Evolutionary conservation across 2,888 invertebrate genomes (phyloP), one percentile per base, ranked within the genome.

Genomic region (Macropis europaea): DNA sequence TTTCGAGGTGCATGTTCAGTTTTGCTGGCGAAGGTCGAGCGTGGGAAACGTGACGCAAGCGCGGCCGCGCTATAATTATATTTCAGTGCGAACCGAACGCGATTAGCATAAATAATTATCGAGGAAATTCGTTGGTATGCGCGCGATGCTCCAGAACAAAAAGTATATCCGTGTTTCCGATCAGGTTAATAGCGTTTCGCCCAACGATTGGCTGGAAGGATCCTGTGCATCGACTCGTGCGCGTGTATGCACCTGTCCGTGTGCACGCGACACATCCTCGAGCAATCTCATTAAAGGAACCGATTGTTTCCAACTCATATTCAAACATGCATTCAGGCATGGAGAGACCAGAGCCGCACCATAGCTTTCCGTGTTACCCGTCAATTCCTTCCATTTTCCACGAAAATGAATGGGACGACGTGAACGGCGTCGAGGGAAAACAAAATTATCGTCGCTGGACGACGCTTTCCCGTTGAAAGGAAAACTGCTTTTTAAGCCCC

Each of bases 251-350:
- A n/a, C n/a, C n/a, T n/a, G n/a, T n/a, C 11, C 22, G 48, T 42
- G 53, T 40, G 50, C 38, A 22, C 47, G 54, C 47, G 22, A 61
- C 34, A 60, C 64, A 38, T 19, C 15, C 30, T 28, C 26, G 62
- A 26, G 5, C 79, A 61, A 78, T 78, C 79, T 78, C 76, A 70
- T 78, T 79, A 78, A 64, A 62, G 77, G 63, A 63, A 47, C 47
- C 76, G 57, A 78, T 79, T 76, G 79, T 79, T 79, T 47, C 57
- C 63, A 34, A 50, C 60, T 66, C 38, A 43, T 61, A 59, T 69
- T 76, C 68, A 79, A 47, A 57, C 59, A 66, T 34, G 24, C 62
- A 57, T 66, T 73, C 61, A 68, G 42, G 6, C 54, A 36, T 34
- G 32, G 52, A 13, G 52, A 13, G 54, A 50, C 48, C 47, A 40